Base-by-base conservation (phyloP, 2,113 vertebrate genomes). In the Poecilia latipinna region DNA sequence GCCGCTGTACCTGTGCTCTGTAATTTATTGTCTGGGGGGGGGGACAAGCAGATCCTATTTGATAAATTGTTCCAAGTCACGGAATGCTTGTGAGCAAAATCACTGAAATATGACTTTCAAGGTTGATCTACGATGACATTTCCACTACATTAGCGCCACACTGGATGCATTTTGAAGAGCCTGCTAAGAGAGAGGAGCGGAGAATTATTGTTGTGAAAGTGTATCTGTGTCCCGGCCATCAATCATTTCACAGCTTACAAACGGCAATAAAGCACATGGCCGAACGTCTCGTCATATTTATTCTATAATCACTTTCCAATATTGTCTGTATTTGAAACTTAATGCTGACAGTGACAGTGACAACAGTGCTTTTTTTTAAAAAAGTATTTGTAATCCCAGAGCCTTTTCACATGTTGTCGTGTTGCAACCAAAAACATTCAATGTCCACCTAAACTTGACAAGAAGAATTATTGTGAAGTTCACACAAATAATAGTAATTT, bases 81-180 rank as follows among this genome's bases (percentile, higher is more conserved):
- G 80, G 82, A 81, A 86, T 89, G 83, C 84, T 90, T 87, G 86
- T 83, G 90, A 84, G 83, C 78, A 77, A 86, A 91, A 90, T 88
- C 80, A 84, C 82, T 89, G 91, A 93, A 90, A 91, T 92, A 86
- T 90, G 91, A 91, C 90, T 90, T 90, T 91, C 90, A 90, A 82
- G 90, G 85, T 87, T 92, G 86, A 92, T 89, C 72, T 84, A 79
- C 88, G 77, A 89, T 89, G 90, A 91, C 93, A 92, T 92, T 92
- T 92, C 87, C 90, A 86, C 85, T 85, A 91, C 91, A 91, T 94
- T 92, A 93, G 83, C 86, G 70, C 78, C 65, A 75, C 85, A 82
- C 72, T 61, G 76, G 83, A 78, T 79, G 89, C 84, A 83, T 90
- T 88, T 83, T 85, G 85, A 87, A 76, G 82, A 79, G 80, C 66